These are phyloP conservation scores for Condylostylus longicornis DNA, from an alignment of 1,140 invertebrate species.

Conservation along the genomic window DNA sequence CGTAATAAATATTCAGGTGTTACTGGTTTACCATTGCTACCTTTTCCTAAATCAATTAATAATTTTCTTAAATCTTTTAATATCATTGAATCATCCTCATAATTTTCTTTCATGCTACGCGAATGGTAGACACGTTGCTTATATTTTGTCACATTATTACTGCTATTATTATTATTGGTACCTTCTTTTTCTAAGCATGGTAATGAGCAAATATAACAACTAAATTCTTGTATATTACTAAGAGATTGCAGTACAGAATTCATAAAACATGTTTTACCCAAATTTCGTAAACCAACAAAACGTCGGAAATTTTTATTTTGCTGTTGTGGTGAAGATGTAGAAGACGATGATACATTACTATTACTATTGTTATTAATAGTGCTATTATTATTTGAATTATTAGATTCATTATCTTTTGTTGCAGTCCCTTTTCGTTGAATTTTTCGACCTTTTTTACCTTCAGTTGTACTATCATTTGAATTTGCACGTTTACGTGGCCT, in stretches of 20 bases:
- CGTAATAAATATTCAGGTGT: conserved; percentile 71
- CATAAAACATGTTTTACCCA: conserved; percentile 83
- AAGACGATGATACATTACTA: too few species aligned
- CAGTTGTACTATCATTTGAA: conserved; percentile 36
- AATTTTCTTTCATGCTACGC: conserved; percentile 41
- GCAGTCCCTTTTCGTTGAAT: conserved; percentile 35
- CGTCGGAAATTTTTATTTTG: too few species aligned
- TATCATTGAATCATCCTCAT: conserved; percentile 52
- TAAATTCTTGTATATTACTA: conserved; percentile 74
- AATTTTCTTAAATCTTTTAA: conserved; percentile 65
- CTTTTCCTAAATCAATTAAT: conserved; percentile 48
- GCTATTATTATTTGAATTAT: conserved; percentile 4
- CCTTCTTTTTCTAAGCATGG: conserved; percentile 47
- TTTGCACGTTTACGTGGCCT: conserved; percentile 40
- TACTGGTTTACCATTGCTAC: conserved; percentile 57
- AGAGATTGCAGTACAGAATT: conserved; percentile 74
- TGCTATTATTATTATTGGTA: too few species aligned
- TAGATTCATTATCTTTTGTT: conserved; percentile 7
- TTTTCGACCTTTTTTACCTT: conserved; percentile 1
- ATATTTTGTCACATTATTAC: conserved; percentile 38
- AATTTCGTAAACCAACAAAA: conserved; percentile 64
- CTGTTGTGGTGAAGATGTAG: conserved; percentile 23
- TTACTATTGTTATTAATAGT: too few species aligned
- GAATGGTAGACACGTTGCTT: conserved; percentile 45
- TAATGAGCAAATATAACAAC: conserved; percentile 63